Conservation (phyloP, 1,140 invertebrate genomes). For the Eupeodes corollae region DNA sequence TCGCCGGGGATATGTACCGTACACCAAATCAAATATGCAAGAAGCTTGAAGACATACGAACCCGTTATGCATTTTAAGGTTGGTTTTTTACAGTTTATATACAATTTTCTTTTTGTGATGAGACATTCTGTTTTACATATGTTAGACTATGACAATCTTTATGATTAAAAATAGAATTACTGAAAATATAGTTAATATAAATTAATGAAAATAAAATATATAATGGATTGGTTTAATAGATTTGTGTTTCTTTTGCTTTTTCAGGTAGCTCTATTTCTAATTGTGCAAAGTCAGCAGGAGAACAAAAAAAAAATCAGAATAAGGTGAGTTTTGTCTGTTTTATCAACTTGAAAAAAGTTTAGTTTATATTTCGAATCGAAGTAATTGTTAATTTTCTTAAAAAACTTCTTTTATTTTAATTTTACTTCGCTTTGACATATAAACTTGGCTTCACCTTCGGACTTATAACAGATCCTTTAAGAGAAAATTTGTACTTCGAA, state of each 20-base stretch:
- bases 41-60: conserved; percentile 88
- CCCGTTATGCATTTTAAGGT: conserved; percentile 84
- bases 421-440: too few relatives aligned
- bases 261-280: too few relatives aligned
- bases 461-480: too few relatives aligned
- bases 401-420: too few relatives aligned
- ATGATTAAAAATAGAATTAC: background rate
- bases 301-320: too few relatives aligned
- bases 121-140: background rate
- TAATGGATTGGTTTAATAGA: background rate
- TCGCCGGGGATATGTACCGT: conserved; percentile 86
- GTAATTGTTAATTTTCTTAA: too few relatives aligned
- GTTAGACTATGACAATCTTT: conserved; percentile 2
- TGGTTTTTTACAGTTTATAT: background rate
- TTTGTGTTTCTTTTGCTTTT: background rate
- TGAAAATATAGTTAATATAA: background rate
- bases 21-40: conserved; percentile 94
- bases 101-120: conserved; percentile 1
- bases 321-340: too few relatives aligned
- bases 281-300: too few relatives aligned
- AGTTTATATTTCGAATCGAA: too few relatives aligned
- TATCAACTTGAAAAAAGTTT: too few relatives aligned
- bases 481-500: too few relatives aligned
- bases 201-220: background rate
- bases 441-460: too few relatives aligned